A percentile compares a stretch with the other conserved stretches of the same genome.
phyloP scores from a whole-genome alignment of 2,888 invertebrate genomes.

The Mesochorus sp. region DNA sequence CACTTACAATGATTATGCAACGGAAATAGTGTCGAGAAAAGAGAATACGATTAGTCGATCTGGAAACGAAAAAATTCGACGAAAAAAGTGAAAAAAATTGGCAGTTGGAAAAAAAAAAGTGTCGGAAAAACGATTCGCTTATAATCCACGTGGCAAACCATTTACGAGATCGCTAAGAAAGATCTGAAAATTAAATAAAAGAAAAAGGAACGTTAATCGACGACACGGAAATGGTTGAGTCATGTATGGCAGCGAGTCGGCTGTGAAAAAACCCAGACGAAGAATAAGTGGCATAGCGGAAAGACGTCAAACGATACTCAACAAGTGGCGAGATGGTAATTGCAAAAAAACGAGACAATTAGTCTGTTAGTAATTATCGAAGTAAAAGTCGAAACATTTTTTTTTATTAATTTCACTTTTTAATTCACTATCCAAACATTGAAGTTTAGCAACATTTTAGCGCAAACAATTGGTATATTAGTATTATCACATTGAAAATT shows the following conservation, averaged over 20 bases:
- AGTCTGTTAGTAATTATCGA: neutral
- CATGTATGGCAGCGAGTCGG: conserved; percentile 65
- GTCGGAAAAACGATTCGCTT: neutral
- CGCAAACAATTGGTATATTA: too few species aligned
- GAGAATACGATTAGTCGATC: neutral
- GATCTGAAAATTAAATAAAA: neutral
- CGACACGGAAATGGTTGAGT: conserved; percentile 58
- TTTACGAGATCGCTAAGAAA: too few species aligned
- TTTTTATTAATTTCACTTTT: too few species aligned
- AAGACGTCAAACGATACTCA: conserved; percentile 82
- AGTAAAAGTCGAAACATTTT: neutral
- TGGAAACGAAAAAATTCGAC: neutral
- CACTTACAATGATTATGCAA: too few species aligned
- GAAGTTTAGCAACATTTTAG: too few species aligned
- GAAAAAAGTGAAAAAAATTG: neutral
- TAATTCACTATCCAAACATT: too few species aligned
- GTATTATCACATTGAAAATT: too few species aligned
- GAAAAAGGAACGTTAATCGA: neutral
- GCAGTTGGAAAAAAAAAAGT: neutral
- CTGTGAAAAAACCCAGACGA: conserved; percentile 79
- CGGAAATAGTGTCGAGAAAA: neutral
- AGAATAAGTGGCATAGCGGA: conserved; percentile 82
- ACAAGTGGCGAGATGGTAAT: conserved; percentile 84
- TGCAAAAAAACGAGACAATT: neutral
- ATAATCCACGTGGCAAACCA: too few species aligned